Evolutionary conservation across 2,113 vertebrate species (phyloP).

Genomic region (Clarias gariepinus): DNA sequence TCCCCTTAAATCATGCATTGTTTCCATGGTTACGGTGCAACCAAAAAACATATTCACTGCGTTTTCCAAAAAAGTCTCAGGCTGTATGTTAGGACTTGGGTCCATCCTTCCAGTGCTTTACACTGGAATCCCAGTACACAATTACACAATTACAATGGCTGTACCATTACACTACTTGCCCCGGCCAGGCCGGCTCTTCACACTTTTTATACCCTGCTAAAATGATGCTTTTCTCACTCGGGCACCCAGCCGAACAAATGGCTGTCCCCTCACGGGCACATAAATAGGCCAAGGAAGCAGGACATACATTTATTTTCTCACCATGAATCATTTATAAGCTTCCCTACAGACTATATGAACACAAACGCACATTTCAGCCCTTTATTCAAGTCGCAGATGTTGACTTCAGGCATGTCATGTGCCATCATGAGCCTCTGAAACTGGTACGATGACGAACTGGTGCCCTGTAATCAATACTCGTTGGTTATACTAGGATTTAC

Average conservation of each 20-base stretch:
- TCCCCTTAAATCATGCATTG: slow-evolving; percentile 47
- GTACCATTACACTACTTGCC: slow-evolving; percentile 16
- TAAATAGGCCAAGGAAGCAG: slow-evolving; percentile 1
- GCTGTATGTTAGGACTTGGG: slow-evolving; percentile 44
- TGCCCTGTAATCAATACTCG: neutral
- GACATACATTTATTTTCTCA: slow-evolving; percentile 6
- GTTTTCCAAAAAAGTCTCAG: slow-evolving; percentile 54
- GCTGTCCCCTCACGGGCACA: neutral
- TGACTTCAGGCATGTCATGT: neutral
- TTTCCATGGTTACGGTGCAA: slow-evolving; percentile 60
- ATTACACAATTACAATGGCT: slow-evolving; percentile 8
- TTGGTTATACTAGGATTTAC: neutral
- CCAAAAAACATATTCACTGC: slow-evolving; percentile 41
- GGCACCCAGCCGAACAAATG: slow-evolving; percentile 3
- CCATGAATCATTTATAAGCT: slow-evolving; percentile 23
- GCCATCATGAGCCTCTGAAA: neutral
- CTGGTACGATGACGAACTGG: neutral
- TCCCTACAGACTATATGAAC: neutral
- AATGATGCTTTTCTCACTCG: slow-evolving; percentile 34
- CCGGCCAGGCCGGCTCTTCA: slow-evolving; percentile 17
- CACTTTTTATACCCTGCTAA: slow-evolving; percentile 39
- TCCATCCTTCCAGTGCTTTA: slow-evolving; percentile 25
- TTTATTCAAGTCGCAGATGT: neutral
- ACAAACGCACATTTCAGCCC: slow-evolving; percentile 16
- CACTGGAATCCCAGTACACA: slow-evolving; percentile 29